A percentile compares a stretch with the other conserved stretches of the same genome.
Conservation (phyloP, 2,113 vertebrate genomes). For the Naja naja region DNA sequence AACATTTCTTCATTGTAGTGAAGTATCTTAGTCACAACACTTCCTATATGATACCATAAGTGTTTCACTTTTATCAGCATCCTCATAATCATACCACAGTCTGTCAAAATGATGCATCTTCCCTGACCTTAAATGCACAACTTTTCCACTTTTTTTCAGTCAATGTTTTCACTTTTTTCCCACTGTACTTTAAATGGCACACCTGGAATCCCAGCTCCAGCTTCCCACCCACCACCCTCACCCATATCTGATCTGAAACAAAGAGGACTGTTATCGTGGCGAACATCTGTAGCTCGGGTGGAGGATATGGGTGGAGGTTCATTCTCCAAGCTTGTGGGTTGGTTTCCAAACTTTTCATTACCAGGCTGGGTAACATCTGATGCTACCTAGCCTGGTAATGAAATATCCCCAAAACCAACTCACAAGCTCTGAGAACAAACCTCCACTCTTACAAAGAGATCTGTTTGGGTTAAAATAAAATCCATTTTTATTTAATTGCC, state of each 20-base stretch:
- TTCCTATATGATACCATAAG: background rate
- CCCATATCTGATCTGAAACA: background rate
- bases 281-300: background rate
- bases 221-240: background rate
- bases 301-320: background rate
- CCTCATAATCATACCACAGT: background rate
- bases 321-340: background rate
- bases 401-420: background rate
- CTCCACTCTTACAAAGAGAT: background rate
- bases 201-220: background rate
- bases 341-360: background rate
- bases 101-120: background rate
- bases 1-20: background rate
- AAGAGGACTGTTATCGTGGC: background rate
- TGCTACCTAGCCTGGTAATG: background rate
- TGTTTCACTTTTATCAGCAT: background rate
- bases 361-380: background rate
- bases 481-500: background rate
- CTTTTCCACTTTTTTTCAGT: background rate
- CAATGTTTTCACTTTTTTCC: background rate
- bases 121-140: background rate
- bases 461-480: background rate
- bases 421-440: background rate
- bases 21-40: background rate
- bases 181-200: background rate